These are phyloP conservation scores for Tipula unca DNA, from an alignment of 2,888 invertebrate genomes.

Conservation along the genomic window DNA sequence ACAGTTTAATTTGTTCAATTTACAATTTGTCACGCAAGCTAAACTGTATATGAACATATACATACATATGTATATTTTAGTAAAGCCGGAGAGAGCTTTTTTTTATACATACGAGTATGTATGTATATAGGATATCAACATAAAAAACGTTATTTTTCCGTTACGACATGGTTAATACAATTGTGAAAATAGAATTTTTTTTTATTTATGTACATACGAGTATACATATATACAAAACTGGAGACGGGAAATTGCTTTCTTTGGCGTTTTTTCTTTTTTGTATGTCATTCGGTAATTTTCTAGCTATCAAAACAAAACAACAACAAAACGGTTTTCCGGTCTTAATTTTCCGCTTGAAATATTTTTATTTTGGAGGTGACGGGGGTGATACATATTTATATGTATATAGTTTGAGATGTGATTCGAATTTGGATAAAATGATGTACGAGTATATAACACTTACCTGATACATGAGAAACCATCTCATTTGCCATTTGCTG, in stretches of 20 bases:
- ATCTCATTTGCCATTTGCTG: constrained; percentile 78
- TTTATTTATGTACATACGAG: not conserved
- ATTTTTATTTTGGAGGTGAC: not conserved
- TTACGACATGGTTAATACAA: not conserved
- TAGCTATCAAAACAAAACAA: not conserved
- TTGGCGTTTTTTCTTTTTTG: not conserved
- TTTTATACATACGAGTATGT: not conserved
- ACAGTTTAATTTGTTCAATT: not conserved
- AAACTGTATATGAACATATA: not conserved
- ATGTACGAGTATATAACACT: constrained; percentile 27
- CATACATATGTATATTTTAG: not conserved
- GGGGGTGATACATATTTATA: not conserved
- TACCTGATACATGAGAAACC: constrained; percentile 77
- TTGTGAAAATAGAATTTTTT: not conserved
- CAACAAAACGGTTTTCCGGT: not conserved
- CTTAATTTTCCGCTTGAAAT: not conserved
- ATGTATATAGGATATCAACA: not conserved
- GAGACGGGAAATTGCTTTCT: not conserved
- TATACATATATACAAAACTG: not conserved
- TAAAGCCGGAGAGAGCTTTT: not conserved
- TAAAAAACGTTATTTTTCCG: not conserved
- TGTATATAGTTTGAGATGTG: not conserved
- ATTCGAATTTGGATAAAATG: not conserved
- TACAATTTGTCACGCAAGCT: not conserved
- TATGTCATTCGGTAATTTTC: not conserved